Percentiles rank a stretch among this genome's conserved stretches.
phyloP scores from a whole-genome alignment of 2,797 vertebrate species.

The Enteromius unitaeniatus region DNA sequence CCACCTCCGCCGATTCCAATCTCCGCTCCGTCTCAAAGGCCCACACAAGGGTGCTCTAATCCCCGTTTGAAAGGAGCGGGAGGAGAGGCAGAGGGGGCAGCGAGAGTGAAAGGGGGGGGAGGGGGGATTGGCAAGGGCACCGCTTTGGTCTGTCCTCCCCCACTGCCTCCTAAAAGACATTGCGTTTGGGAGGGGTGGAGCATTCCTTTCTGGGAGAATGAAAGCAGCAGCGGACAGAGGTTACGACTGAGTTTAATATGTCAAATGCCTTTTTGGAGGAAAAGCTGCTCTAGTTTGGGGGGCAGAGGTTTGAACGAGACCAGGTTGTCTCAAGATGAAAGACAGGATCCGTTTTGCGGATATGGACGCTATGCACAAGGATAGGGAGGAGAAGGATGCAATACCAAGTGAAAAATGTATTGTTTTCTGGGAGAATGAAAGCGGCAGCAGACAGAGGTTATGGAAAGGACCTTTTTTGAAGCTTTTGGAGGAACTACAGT shows the following conservation, averaged over 20 bases:
- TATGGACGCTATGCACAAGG: background rate
- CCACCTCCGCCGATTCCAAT: slow-evolving; percentile 71
- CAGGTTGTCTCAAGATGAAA: slow-evolving; percentile 24
- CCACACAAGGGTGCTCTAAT: slow-evolving; percentile 79
- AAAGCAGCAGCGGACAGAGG: slow-evolving; percentile 69
- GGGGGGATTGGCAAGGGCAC: slow-evolving; percentile 40
- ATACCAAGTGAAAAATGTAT: background rate
- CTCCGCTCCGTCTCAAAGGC: slow-evolving; percentile 76
- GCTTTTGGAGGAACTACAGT: slow-evolving; percentile 19
- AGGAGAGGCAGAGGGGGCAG: slow-evolving; percentile 44
- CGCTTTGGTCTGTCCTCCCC: slow-evolving; percentile 55
- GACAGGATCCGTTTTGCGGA: background rate
- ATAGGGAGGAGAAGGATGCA: background rate
- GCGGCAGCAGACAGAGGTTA: slow-evolving; percentile 65
- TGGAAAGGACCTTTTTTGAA: too few relatives aligned
- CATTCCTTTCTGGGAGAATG: slow-evolving; percentile 69
- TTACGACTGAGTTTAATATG: slow-evolving; percentile 31
- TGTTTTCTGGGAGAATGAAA: slow-evolving; percentile 68
- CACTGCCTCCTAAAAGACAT: slow-evolving; percentile 70
- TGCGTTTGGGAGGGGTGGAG: slow-evolving; percentile 63
- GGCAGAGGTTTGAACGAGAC: background rate
- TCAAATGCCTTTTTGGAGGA: slow-evolving; percentile 40
- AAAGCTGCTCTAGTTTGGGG: slow-evolving; percentile 59
- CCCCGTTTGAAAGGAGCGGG: slow-evolving; percentile 72
- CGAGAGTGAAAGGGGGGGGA: background rate